Base-by-base conservation (phyloP, 2,113 vertebrate genomes). In the Corythoichthys intestinalis region DNA sequence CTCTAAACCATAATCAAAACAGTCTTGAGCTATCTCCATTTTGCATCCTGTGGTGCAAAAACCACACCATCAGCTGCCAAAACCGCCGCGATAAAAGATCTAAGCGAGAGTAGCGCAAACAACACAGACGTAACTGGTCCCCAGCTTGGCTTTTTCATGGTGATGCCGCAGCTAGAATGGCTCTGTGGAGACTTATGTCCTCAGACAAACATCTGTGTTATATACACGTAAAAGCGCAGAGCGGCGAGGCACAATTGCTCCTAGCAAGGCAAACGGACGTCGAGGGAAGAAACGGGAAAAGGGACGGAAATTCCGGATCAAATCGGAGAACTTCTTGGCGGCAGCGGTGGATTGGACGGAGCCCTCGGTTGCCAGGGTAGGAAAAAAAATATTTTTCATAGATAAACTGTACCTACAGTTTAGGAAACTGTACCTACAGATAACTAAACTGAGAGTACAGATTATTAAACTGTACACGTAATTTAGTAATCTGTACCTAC, bases 191-290 rank as follows among this genome's bases (percentile, higher is more conserved):
- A 83, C 77, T 75, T 28, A 2, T 76, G 80, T 80, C 67, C 71
- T 75, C 76, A 74, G 61, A 64, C 49, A 79, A 78, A 84, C 88
- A 88, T 86, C 86, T 88, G 86, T 76, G 44, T 48, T 6, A 39
- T 13, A 52, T 35, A 49, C 15, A 28, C 20, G 35, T 12, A 39
- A 41, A 48, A 74, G 68, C 68, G 44, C 57, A 47, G 60, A 47
- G 17, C 66, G 70, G 74, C 66, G 71, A 49, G 48, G 3, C 13
- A 28, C 20, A 28, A 28, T 28, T 28, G 20, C 20, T 28, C 20
- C 20, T 28, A 28, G 20, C 20, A 28, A 28, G 20, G 20, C 20
- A 28, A 28, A 28, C 20, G 20, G 20, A 28, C 20, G 20, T 28
- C 20, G 20, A 28, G 20, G 20, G 20, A 28, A 28, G 20, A 28